Evolutionary conservation across 2,113 vertebrate species (phyloP), one percentile per base, ranked within the genome.

Genomic region (Plecotus auritus): DNA sequence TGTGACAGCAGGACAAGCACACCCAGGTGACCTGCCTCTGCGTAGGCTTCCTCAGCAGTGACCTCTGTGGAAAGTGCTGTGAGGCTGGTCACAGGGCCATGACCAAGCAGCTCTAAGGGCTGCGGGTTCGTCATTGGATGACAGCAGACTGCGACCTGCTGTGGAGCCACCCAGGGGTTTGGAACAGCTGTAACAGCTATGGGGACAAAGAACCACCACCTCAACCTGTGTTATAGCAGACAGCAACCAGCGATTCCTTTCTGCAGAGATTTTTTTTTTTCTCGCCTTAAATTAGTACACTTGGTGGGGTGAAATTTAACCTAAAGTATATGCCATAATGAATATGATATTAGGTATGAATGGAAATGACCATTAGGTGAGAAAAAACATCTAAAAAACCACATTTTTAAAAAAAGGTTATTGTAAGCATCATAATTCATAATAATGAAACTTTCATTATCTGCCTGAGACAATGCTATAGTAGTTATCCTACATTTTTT

Each of bases 111-210:
- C 16, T 67, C n/a, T 51, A 76, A 6, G 13, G 81, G 28, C 35
- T 51, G 12, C 3, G 12, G 35, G 18, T 26, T 66, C 7, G 26
- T 45, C 20, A 4, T 3, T 26, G 26, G 26, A 66, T n/a, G 30
- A 40, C 23, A 35, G 56, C n/a, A 26, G 26, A 17, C 2, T 54
- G 23, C 1, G 4, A 32, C 35, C 11, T 1, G 11, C 32, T 42
- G 13, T 26, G 9, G 8, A 66, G 17, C 9, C 18, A 2, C 35
- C 28, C 45, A 54, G 81, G 9, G 76, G 42, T 20, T 6, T 5
- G 13, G 13, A 54, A 54, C 9, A n/a, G 28, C 1, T n/a, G 28
- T 13, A 7, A 28, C 0, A 28, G 9, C 28, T 12, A 8, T 5
- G 18, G n/a, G 40, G n/a, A 76, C n/a, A 91, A 66, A 76, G 81